Percentiles rank a stretch among this genome's conserved stretches.
Conservation (phyloP, 92 coral and sea anemone species). For the Montipora capitata region DNA sequence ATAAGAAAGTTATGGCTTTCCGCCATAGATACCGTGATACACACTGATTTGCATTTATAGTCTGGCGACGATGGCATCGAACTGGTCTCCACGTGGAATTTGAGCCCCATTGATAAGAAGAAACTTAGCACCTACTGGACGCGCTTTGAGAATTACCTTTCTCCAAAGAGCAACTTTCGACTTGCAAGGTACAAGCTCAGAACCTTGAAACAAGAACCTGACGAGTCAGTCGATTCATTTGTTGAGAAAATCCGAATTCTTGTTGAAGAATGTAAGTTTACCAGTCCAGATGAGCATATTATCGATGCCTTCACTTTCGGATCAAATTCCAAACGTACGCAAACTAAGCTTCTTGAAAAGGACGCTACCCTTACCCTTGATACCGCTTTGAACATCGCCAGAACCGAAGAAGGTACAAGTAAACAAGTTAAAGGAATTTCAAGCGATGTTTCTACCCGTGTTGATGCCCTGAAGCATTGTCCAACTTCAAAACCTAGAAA, state of each 20-base stretch:
- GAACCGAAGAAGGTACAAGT: conserved; percentile 38
- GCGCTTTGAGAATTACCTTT: too few species aligned
- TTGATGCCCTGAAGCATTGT: conserved; percentile 17
- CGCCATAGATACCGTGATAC: too few species aligned
- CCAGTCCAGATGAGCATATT: conserved; percentile 1
- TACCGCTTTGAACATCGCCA: conserved; percentile 36
- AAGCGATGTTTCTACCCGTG: conserved; percentile 5
- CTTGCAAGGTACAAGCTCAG: too few species aligned
- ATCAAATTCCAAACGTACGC: conserved; percentile 62
- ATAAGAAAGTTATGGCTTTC: too few species aligned
- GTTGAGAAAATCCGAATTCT: not conserved
- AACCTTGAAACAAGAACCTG: too few species aligned
- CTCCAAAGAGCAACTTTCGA: too few species aligned
- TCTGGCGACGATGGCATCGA: too few species aligned
- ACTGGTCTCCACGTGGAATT: too few species aligned
- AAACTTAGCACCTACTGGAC: too few species aligned
- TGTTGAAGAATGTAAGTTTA: conserved; percentile 28
- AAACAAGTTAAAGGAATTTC: conserved; percentile 30
- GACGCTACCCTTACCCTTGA: conserved; percentile 31
- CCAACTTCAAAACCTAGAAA: not conserved
- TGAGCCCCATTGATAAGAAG: too few species aligned
- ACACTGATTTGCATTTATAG: too few species aligned
- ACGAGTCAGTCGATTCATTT: too few species aligned
- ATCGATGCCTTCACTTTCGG: conserved; percentile 64
- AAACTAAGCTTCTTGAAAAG: conserved; percentile 48